phyloP scores from a whole-genome alignment of 2,113 vertebrate genomes.

The Spermophilus dauricus region DNA sequence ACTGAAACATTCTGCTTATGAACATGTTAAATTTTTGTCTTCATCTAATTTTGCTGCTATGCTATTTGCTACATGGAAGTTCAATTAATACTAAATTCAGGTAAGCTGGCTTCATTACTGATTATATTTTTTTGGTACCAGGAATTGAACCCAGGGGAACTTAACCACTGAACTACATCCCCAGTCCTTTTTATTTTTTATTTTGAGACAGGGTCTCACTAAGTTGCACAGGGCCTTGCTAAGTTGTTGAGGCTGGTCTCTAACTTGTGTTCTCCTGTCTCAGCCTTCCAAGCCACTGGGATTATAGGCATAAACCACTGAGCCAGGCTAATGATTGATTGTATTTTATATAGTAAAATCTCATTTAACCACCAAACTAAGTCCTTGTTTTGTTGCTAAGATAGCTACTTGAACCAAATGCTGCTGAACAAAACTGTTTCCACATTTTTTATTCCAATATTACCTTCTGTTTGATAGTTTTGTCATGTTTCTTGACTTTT shows the following conservation, averaged over 20 bases:
- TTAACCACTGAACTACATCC: too few species aligned
- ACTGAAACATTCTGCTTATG: neutral
- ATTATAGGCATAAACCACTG: neutral
- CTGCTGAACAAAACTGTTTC: neutral
- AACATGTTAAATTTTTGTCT: constrained; percentile 4
- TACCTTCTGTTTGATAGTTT: neutral
- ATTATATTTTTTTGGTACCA: too few species aligned
- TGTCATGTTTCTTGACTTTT: neutral
- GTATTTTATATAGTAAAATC: neutral
- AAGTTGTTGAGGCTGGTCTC: neutral
- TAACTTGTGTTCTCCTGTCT: neutral
- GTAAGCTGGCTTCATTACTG: neutral
- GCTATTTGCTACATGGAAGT: neutral
- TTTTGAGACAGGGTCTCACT: neutral
- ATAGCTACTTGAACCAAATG: neutral
- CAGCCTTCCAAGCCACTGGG: neutral
- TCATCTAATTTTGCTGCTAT: neutral
- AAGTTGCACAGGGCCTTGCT: neutral
- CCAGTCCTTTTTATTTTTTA: too few species aligned
- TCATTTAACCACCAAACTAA: neutral
- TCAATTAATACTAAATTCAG: neutral
- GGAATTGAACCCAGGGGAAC: too few species aligned
- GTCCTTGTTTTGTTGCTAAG: neutral
- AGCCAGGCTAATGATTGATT: neutral
- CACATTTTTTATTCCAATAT: too few species aligned